These are phyloP conservation scores for Lineus longissimus DNA, from an alignment of 1,140 invertebrate genomes.

Conservation along the genomic window DNA sequence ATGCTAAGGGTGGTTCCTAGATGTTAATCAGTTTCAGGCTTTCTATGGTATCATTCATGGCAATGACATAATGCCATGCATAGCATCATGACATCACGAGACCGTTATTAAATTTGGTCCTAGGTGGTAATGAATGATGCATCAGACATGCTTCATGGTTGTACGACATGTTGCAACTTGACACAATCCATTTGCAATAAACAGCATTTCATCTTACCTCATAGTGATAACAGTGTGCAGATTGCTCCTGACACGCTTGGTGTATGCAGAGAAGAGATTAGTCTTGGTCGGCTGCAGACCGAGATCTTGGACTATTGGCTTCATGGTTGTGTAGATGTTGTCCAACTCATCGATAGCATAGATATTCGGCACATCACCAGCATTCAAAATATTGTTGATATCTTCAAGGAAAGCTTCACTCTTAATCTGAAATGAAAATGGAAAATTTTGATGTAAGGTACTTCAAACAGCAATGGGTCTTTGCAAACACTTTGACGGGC, in stretches of 20 bases:
- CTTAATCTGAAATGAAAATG: conserved; percentile 46
- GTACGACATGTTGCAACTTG: no score
- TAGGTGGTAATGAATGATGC: no score
- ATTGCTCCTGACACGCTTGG: conserved; percentile 72
- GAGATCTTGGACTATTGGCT: conserved; percentile 51
- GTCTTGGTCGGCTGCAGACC: conserved; percentile 68
- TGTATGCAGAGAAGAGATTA: conserved; percentile 79
- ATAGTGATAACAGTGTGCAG: conserved; percentile 82
- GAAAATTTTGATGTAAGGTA: background rate
- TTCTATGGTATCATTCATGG: no score
- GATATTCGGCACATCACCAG: conserved; percentile 67
- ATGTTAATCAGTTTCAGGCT: no score
- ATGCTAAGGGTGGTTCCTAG: background rate
- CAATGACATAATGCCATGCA: no score
- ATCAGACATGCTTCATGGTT: no score
- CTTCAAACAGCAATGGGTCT: no score
- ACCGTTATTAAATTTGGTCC: no score
- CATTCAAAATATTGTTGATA: conserved; percentile 65
- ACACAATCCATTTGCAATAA: background rate
- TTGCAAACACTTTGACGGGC: no score
- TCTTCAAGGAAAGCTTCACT: conserved; percentile 55
- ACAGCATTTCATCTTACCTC: conserved; percentile 61
- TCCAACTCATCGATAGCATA: conserved; percentile 54
- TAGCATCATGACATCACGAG: no score
- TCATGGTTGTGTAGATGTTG: conserved; percentile 54